A percentile compares a stretch with the other conserved stretches of the same genome.
These are phyloP conservation scores for Nemapogon koenigi DNA, from an alignment of 2,888 invertebrate species.

Conservation along the genomic window DNA sequence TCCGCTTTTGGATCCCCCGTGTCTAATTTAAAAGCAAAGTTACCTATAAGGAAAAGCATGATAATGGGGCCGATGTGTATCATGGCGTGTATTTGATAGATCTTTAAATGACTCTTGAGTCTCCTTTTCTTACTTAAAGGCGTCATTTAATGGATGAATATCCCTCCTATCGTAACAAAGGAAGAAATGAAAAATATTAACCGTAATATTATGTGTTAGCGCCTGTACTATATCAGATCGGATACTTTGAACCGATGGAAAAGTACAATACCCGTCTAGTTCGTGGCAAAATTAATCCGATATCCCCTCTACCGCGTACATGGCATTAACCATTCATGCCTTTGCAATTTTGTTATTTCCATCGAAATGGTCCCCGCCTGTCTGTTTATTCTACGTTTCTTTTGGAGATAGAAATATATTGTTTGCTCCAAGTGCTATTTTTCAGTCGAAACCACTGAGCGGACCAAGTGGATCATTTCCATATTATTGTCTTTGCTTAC, in stretches of 20 bases:
- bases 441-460: conserved; percentile 10
- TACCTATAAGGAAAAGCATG: too few species aligned
- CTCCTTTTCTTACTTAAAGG: too few species aligned
- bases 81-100: too few species aligned
- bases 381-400: conserved; percentile 20
- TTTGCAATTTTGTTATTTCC: conserved; percentile 43
- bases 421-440: conserved; percentile 8
- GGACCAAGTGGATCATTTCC: conserved; percentile 22
- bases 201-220: too few species aligned
- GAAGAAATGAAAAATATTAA: too few species aligned
- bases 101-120: too few species aligned
- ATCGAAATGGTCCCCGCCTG: conserved; percentile 26
- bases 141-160: too few species aligned
- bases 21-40: too few species aligned
- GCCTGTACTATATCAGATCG: too few species aligned
- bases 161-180: too few species aligned
- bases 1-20: too few species aligned
- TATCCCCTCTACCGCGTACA: conserved; percentile 1
- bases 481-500: conserved; percentile 21
- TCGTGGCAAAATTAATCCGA: conserved; percentile 9
- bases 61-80: too few species aligned
- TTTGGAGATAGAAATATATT: conserved; percentile 10
- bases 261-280: conserved; percentile 16
- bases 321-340: conserved; percentile 52
- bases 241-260: conserved; percentile 28